Evolutionary conservation across 2,888 invertebrate species (phyloP), one percentile per base, ranked within the genome.

Genomic region (Cancer borealis): DNA sequence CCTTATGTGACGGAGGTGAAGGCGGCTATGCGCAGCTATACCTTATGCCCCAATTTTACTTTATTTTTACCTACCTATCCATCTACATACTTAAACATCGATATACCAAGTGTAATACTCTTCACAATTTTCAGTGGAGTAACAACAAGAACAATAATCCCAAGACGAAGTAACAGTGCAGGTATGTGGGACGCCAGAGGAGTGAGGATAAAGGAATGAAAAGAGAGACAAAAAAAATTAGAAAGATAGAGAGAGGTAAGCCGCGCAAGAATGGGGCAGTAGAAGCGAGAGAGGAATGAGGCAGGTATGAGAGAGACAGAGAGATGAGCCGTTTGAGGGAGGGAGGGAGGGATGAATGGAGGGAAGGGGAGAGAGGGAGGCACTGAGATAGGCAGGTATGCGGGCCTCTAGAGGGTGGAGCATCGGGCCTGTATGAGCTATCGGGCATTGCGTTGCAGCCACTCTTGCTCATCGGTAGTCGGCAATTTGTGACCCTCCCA

Each of bases 401-500:
- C 66, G 3, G 66, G 66, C n/a, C 21, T 21, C n/a, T 4, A 66
- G 66, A 66, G 66, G 66, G 54, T 54, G 54, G 54, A 54, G 54
- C n/a, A 66, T 66, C 54, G 66, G 66, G 66, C 66, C n/a, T n/a
- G 66, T 21, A 66, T 66, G 66, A 66, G 66, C 66, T 66, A 66
- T 66, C 66, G 66, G 66, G n/a, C 66, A 66, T 66, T n/a, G 66
- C 66, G 66, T 66, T 66, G 66, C 66, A 66, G 66, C 66, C 66
- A 66, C 66, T 66, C 66, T 66, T 66, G n/a, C 66, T 66, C 66
- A 66, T 66, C 66, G 66, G 66, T 66, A 66, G 66, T 66, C 66
- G 66, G 66, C 66, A 66, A 66, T 66, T 66, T 66, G 66, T 66
- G 66, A 66, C 66, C 66, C 66, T n/a, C 66, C 66, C 66, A 66